A percentile compares a stretch with the other conserved stretches of the same genome.
phyloP scores from a whole-genome alignment of 1,140 invertebrate species.

The Tribolium madens region DNA sequence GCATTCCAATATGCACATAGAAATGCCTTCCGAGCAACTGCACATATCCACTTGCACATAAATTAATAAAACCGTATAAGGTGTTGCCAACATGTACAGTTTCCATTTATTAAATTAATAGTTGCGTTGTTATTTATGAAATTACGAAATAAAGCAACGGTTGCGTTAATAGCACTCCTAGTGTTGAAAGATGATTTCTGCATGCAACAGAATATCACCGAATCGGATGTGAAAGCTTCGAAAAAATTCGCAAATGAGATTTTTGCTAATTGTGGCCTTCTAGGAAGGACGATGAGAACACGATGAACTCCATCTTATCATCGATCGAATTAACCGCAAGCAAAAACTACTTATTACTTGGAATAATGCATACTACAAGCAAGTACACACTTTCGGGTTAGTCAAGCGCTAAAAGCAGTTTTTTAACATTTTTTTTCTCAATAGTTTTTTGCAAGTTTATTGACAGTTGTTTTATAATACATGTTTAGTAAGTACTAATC shows the following conservation, averaged over 20 bases:
- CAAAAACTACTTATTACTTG: not conserved
- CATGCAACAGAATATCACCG: not conserved
- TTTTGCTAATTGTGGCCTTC: not conserved
- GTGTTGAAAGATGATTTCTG: constrained; percentile 5
- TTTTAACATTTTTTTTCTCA: not conserved
- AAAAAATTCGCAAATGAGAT: not conserved
- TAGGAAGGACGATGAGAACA: not conserved
- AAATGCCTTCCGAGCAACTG: constrained; percentile 22
- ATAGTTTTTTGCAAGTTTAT: not conserved
- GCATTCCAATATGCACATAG: constrained; percentile 41
- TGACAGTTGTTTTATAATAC: constrained; percentile 11
- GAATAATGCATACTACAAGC: no score
- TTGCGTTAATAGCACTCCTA: not conserved
- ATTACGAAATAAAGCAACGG: not conserved
- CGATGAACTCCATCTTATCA: not conserved
- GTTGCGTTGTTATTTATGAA: constrained; percentile 4
- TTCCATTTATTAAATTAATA: constrained; percentile 33
- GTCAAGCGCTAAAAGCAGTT: not conserved
- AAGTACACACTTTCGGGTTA: not conserved
- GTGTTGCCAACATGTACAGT: constrained; percentile 20
- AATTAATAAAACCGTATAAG: constrained; percentile 40
- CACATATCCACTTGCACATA: constrained; percentile 35
- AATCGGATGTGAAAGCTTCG: not conserved
- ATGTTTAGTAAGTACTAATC: constrained; percentile 12
- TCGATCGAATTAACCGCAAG: not conserved